phyloP scores from a whole-genome alignment of 2,113 vertebrate species.

The Chaetodon trifascialis region DNA sequence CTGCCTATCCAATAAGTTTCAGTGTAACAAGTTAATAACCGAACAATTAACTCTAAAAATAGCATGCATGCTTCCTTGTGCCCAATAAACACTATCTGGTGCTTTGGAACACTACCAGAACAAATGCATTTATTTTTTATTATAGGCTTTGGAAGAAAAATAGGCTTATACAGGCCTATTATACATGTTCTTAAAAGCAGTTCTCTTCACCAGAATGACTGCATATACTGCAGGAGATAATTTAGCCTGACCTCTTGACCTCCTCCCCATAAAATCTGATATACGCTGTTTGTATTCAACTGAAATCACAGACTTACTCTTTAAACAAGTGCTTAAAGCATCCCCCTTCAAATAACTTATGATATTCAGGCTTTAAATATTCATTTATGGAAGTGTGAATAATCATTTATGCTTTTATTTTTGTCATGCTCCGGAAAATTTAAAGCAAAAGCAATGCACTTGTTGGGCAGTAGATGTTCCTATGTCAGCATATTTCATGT shows the following conservation, averaged over 20 bases:
- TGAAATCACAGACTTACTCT: neutral
- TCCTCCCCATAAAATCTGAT: neutral
- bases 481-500: neutral
- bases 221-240: neutral
- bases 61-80: neutral
- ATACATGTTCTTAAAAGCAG: neutral
- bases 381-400: neutral
- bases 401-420: neutral
- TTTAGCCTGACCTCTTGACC: neutral
- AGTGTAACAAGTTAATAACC: slow-evolving; percentile 13
- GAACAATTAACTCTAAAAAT: slow-evolving; percentile 37
- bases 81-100: slow-evolving; percentile 1
- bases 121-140: slow-evolving; percentile 19
- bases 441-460: neutral
- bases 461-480: neutral
- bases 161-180: neutral
- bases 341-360: neutral
- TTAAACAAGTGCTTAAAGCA: neutral
- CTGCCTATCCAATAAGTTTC: slow-evolving; percentile 5
- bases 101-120: slow-evolving; percentile 17
- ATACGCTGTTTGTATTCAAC: neutral
- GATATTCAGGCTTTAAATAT: neutral
- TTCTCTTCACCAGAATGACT: neutral
- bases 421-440: neutral
- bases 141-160: neutral